Conservation (phyloP, 2,888 invertebrate species). For the Brassicogethes aeneus region DNA sequence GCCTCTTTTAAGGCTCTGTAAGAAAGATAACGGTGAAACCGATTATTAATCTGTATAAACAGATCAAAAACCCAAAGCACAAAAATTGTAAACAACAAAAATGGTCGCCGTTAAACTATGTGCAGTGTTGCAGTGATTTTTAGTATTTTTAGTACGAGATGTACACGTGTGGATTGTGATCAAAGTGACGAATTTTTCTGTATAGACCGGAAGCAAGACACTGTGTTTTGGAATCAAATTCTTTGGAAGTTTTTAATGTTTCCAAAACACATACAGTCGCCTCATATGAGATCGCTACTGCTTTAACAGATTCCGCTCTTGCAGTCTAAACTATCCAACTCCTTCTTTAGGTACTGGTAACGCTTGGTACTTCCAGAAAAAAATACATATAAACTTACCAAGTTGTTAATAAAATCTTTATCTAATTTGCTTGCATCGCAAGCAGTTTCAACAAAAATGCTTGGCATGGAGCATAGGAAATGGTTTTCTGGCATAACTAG, state of each 20-base stretch:
- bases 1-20: too few relatives aligned
- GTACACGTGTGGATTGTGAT: too few relatives aligned
- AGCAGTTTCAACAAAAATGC: constrained; percentile 6
- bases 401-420: constrained; percentile 4
- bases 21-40: too few relatives aligned
- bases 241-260: too few relatives aligned
- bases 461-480: constrained; percentile 7
- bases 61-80: too few relatives aligned
- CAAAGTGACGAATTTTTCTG: constrained; percentile 6
- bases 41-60: too few relatives aligned
- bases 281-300: constrained; percentile 4
- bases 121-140: too few relatives aligned
- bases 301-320: constrained; percentile 7
- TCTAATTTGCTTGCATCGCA: constrained; percentile 2
- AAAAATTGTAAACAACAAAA: too few relatives aligned
- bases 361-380: constrained; percentile 5
- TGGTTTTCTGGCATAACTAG: too few relatives aligned
- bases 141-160: too few relatives aligned
- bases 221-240: constrained; percentile 5
- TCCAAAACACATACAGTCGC: too few relatives aligned
- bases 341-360: constrained; percentile 1
- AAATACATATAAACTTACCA: constrained; percentile 5
- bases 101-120: too few relatives aligned
- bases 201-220: constrained; percentile 3
- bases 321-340: constrained; percentile 4